Evolutionary conservation across 2,888 invertebrate species (phyloP), one percentile per base, ranked within the genome.

Genomic region (Cheilosia vulpina): DNA sequence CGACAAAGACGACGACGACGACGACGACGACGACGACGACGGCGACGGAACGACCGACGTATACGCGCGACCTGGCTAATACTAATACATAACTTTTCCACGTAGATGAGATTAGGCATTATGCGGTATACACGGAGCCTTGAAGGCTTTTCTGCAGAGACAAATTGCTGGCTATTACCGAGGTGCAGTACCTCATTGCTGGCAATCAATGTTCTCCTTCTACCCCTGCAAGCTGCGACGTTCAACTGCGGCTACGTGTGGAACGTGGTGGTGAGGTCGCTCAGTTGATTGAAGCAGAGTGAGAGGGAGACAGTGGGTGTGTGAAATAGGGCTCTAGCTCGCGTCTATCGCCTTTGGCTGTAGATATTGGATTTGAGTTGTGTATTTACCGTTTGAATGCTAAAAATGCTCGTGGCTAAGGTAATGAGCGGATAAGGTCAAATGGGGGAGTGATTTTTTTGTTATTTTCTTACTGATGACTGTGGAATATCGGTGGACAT

Each of bases 1-100:
- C 62, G 76, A 57, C 57, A 41, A 34, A 24, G 55, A 69, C 62
- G 63, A 83, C 73, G 41, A 43, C 55, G 41, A 62, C 58, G 63
- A 68, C 62, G 34, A 73, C 52, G 62, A 63, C 55, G 24, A 24
- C 55, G 41, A 66, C 53, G 58, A 63, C 62, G 34, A 73, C 45
- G 62, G 57, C 50, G 43, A 65, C 47, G 45, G 21, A 38, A 47
- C 24, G 58, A 43, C 13, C 60, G 55, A 24, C 19, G n/a, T 24
- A 50, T 66, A 66, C 53, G 58, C 58, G 57, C 60, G 63, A 71
- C 71, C 69, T 77, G 66, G 62, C 66, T 76, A 76, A 81, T 80
- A 72, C 80, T 77, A 81, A 85, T 85, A 81, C 76, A 85, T 81
- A 81, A 81, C 80, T 81, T 81, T 85, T 81, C 81, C 85, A 85